phyloP scores from a whole-genome alignment of 64 coral and sea anemone genomes.

The Pocillopora damicornis region DNA sequence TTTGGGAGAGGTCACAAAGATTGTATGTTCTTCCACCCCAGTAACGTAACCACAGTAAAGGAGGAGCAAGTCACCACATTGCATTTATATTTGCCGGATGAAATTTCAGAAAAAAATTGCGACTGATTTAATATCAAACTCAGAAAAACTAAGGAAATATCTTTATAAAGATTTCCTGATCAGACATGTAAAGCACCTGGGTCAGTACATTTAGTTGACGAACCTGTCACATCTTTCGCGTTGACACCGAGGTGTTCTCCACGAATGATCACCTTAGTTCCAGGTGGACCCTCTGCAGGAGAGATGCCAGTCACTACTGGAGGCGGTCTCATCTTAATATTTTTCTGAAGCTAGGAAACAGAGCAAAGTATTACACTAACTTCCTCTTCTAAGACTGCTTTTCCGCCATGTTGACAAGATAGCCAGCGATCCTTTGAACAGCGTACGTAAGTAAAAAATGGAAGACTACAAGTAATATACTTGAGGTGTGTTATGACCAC shows the following conservation, averaged over 20 bases:
- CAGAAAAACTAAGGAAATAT: too few species aligned
- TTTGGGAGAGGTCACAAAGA: too few species aligned
- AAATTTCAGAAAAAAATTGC: too few species aligned
- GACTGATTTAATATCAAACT: too few species aligned
- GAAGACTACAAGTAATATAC: too few species aligned
- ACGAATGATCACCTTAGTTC: slow-evolving; percentile 90
- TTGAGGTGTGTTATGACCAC: background rate
- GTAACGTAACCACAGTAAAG: too few species aligned
- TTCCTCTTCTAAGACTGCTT: background rate
- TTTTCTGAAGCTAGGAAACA: background rate
- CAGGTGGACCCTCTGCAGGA: slow-evolving; percentile 89
- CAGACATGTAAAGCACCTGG: background rate
- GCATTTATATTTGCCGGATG: too few species aligned
- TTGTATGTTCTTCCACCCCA: too few species aligned
- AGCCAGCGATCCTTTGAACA: background rate
- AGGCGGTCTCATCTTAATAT: slow-evolving; percentile 68
- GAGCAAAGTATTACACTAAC: background rate
- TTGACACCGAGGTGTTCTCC: slow-evolving; percentile 89
- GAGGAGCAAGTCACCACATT: too few species aligned
- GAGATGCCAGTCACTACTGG: slow-evolving; percentile 95
- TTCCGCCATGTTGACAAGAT: background rate
- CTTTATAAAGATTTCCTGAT: background rate
- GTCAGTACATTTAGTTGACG: background rate
- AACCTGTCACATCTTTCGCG: slow-evolving; percentile 83
- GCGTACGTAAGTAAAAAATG: too few species aligned